Evolutionary conservation across 53 echinoderm and acorn worm species (phyloP).

Genomic region (Zoroaster sp.): DNA sequence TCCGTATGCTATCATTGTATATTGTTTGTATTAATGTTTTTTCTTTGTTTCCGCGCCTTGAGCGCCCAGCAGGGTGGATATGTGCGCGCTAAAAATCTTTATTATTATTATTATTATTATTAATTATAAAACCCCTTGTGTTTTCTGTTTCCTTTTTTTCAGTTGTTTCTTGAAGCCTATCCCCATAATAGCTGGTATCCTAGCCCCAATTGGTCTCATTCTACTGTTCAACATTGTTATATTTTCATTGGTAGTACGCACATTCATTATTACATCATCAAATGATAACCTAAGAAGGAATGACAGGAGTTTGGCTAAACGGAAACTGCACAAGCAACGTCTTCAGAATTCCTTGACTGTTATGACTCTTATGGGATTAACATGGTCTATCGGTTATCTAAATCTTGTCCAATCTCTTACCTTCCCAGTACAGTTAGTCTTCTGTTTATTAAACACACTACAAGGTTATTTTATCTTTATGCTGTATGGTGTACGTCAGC

Average conservation of each 20-base stretch:
- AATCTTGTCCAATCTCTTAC: slow-evolving; percentile 67
- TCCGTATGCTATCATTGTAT: no score
- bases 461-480: slow-evolving; percentile 90
- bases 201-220: slow-evolving; percentile 70
- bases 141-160: background rate
- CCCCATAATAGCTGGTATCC: slow-evolving; percentile 66
- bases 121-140: background rate
- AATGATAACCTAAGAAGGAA: slow-evolving; percentile 18
- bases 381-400: slow-evolving; percentile 81
- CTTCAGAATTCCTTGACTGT: slow-evolving; percentile 74
- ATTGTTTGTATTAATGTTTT: no score
- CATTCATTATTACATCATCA: slow-evolving; percentile 51
- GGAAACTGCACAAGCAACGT: slow-evolving; percentile 64
- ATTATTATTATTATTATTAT: no score
- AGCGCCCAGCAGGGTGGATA: no score
- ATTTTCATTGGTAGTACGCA: slow-evolving; percentile 65
- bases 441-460: slow-evolving; percentile 79
- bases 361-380: slow-evolving; percentile 77
- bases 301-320: background rate
- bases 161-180: slow-evolving; percentile 79
- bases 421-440: slow-evolving; percentile 71
- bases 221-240: slow-evolving; percentile 79
- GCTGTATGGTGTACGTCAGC: slow-evolving; percentile 81
- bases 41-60: no score
- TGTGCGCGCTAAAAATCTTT: no score